Evolutionary conservation across 92 coral and sea anemone genomes (phyloP), one percentile per base, ranked within the genome.

Genomic region (Epizoanthus ramosus): DNA sequence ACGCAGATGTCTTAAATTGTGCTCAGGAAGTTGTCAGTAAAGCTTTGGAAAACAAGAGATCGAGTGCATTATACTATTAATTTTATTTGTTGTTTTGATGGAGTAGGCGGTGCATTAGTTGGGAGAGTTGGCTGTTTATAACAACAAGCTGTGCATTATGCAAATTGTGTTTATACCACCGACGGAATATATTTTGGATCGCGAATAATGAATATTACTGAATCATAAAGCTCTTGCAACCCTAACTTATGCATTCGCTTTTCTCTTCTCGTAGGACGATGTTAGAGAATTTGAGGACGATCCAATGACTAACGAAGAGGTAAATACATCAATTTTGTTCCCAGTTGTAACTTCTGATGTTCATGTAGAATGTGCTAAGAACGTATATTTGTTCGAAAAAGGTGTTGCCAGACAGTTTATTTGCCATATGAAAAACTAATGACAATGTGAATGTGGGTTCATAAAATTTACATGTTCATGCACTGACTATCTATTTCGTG

Each of bases 281-380:
- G 90, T 83, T 21, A 87, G 97, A 22, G 99, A 96, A 84, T 96
- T 96, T 87, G 92, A 96, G 69, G 94, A 92, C 82, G 99, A 96
- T 68, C 99, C 99, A 25, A 89, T 94, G 43, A 80, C 93, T 19
- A 86, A 96, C 77, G 99, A 96, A 37, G 99, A 96, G 99, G 99
- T 96, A 73, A 35, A 33, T 14, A 16, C 6, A 7, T 57, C 17
- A 16, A 5, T 53, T 25, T 9, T 25, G 8, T 24, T 19, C 17
- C 3, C 45, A 33, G 4, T 35, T 59, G 52, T 59, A 28, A 28
- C 31, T 8, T 15, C 14, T 39, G 68, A 13, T 9, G 50, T 41
- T 41, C 47, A 7, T 41, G 8, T 5, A 41, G 5, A 41, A 4
- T 41, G 8, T 43, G 50, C 12, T 43, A 43, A 43, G 50, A 1